Evolutionary conservation across 1,140 invertebrate genomes (phyloP).

Genomic region (Cotesia chilonis): DNA sequence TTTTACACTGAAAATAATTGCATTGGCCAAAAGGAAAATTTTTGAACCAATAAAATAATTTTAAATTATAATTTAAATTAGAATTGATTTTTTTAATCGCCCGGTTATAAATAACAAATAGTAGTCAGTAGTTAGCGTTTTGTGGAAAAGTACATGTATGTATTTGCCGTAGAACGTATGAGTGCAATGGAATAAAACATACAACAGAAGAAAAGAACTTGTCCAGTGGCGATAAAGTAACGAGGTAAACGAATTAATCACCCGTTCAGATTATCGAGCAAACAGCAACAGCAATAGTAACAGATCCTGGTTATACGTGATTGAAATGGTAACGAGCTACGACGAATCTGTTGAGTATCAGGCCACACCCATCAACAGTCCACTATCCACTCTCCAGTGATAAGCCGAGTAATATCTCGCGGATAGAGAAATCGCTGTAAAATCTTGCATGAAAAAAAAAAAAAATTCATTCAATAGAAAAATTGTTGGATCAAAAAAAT

Average conservation of each 20-base stretch:
- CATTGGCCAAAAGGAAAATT: neutral
- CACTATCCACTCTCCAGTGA: constrained; percentile 40
- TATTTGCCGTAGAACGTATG: neutral
- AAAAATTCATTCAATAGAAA: too few relatives aligned
- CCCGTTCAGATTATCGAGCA: neutral
- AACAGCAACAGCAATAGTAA: neutral
- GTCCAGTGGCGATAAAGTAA: constrained; percentile 39
- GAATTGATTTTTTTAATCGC: constrained; percentile 23
- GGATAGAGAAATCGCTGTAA: constrained; percentile 20
- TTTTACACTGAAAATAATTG: too few relatives aligned
- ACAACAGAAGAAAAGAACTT: constrained; percentile 29
- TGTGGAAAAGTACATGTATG: neutral
- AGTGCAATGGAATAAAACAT: neutral
- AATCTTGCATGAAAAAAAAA: too few relatives aligned
- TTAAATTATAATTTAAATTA: constrained; percentile 6
- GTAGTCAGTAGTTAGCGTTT: constrained; percentile 19
- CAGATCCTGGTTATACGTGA: constrained; percentile 44
- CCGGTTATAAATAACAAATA: constrained; percentile 33
- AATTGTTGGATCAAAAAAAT: too few relatives aligned
- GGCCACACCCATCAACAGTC: constrained; percentile 51
- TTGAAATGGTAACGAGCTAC: constrained; percentile 54
- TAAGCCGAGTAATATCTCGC: constrained; percentile 25
- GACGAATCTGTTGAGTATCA: constrained; percentile 43
- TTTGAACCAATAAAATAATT: neutral
- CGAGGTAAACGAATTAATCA: constrained; percentile 44